Evolutionary conservation across 2,113 vertebrate genomes (phyloP).

Genomic region (Pungitius pungitius): DNA sequence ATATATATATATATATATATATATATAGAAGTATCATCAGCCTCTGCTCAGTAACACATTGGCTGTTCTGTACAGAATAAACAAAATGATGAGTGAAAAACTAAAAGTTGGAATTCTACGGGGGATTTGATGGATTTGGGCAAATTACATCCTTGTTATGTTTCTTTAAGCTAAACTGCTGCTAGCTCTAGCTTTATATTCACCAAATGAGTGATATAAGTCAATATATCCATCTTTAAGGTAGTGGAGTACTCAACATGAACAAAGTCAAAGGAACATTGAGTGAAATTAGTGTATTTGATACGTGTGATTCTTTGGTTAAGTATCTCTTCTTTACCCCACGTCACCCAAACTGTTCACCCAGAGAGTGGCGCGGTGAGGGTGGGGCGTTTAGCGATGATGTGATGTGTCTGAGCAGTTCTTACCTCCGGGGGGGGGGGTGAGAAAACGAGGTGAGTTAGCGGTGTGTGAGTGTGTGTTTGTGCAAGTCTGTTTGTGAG

Average conservation of each 20-base stretch:
- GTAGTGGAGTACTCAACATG: not conserved
- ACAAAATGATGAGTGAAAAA: not conserved
- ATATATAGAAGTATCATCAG: no score
- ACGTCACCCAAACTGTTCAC: not conserved
- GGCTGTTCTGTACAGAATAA: not conserved
- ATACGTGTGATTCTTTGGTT: not conserved
- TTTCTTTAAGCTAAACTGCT: not conserved
- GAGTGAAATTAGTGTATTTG: not conserved
- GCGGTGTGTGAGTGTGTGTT: constrained; percentile 14
- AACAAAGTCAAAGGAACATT: not conserved
- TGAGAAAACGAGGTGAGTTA: constrained; percentile 44
- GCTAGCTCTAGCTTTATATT: not conserved
- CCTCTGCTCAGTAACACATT: not conserved
- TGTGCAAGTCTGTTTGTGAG: constrained; percentile 8
- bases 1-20: no score
- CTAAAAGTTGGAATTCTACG: not conserved
- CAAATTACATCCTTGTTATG: not conserved
- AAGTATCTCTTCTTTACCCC: not conserved
- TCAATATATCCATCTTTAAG: not conserved
- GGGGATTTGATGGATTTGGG: not conserved
- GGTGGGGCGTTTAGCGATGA: constrained; percentile 60
- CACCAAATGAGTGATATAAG: not conserved
- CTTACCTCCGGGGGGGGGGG: constrained; percentile 55
- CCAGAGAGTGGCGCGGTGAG: constrained; percentile 17
- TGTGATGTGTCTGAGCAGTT: constrained; percentile 69